These are phyloP conservation scores for Anthonomus grandis DNA, from an alignment of 1,140 invertebrate species.

Conservation along the genomic window DNA sequence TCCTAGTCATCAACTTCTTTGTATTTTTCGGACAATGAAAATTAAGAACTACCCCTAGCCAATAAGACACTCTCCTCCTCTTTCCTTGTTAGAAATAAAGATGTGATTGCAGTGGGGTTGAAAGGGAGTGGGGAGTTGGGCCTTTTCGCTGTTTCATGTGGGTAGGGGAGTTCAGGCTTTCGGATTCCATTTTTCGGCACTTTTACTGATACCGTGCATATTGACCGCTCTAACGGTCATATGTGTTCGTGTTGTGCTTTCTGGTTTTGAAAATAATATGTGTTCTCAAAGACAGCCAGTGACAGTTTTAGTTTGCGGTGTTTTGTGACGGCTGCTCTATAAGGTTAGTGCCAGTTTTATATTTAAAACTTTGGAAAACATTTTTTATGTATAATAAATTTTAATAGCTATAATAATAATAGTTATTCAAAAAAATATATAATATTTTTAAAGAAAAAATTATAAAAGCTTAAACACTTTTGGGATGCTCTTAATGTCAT, in stretches of 20 bases:
- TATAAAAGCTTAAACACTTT: too few species aligned
- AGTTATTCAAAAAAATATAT: too few species aligned
- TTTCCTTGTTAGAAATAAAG: constrained; percentile 21
- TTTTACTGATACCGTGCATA: constrained; percentile 26
- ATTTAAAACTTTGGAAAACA: too few species aligned
- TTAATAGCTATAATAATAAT: too few species aligned
- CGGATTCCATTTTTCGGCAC: constrained; percentile 23
- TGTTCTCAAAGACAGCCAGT: not conserved
- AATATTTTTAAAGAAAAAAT: too few species aligned
- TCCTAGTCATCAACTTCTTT: not conserved
- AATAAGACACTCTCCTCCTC: constrained; percentile 5
- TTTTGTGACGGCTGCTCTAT: not conserved
- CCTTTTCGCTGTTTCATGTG: constrained; percentile 14
- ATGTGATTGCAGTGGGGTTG: constrained; percentile 12
- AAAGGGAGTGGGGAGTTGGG: constrained; percentile 17
- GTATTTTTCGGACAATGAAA: not conserved
- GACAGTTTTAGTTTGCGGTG: not conserved
- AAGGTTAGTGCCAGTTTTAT: constrained; percentile 10
- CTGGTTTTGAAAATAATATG: too few species aligned
- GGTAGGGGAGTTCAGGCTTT: constrained; percentile 11
- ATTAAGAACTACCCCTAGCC: not conserved
- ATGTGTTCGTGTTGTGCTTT: constrained; percentile 15
- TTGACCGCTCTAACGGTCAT: constrained; percentile 15
- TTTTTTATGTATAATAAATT: too few species aligned
- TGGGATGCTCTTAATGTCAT: too few species aligned